A percentile compares a stretch with the other conserved stretches of the same genome.
These are phyloP conservation scores for Apodemus sylvaticus DNA, from an alignment of 2,113 vertebrate genomes.

Conservation along the genomic window DNA sequence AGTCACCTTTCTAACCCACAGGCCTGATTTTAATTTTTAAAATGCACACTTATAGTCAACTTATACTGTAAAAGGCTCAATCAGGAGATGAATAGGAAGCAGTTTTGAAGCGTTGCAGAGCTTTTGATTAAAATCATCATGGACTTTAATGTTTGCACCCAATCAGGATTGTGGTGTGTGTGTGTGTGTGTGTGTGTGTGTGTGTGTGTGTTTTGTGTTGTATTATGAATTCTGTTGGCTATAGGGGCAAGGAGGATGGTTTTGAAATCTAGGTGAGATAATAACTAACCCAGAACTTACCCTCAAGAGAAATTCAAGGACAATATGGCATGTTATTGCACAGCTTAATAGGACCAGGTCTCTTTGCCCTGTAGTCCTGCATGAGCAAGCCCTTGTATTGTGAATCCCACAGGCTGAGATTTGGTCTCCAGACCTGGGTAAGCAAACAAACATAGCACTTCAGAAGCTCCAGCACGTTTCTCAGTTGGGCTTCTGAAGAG, in stretches of 20 bases:
- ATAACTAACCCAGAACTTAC: not conserved
- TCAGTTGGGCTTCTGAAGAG: not conserved
- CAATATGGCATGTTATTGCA: too few species aligned
- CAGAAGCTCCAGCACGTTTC: not conserved
- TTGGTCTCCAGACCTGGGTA: not conserved
- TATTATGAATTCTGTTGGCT: not conserved
- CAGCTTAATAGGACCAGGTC: fast-evolving
- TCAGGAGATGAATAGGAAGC: not conserved
- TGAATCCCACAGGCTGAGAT: not conserved
- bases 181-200: not conserved
- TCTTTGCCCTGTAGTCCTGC: too few species aligned
- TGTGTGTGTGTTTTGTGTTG: not conserved
- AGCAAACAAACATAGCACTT: not conserved
- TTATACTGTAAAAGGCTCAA: not conserved
- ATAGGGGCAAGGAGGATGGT: not conserved
- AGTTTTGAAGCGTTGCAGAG: not conserved
- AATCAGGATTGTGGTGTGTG: not conserved
- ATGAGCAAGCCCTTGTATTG: too few species aligned
- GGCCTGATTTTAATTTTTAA: not conserved
- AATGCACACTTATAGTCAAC: not conserved
- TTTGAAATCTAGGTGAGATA: not conserved
- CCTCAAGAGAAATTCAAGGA: not conserved
- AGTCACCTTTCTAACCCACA: not conserved
- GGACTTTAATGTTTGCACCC: not conserved
- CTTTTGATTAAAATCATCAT: not conserved